A percentile compares a stretch with the other conserved stretches of the same genome.
Conservation (phyloP, 2,113 vertebrate genomes). For the Vulpes vulpes region DNA sequence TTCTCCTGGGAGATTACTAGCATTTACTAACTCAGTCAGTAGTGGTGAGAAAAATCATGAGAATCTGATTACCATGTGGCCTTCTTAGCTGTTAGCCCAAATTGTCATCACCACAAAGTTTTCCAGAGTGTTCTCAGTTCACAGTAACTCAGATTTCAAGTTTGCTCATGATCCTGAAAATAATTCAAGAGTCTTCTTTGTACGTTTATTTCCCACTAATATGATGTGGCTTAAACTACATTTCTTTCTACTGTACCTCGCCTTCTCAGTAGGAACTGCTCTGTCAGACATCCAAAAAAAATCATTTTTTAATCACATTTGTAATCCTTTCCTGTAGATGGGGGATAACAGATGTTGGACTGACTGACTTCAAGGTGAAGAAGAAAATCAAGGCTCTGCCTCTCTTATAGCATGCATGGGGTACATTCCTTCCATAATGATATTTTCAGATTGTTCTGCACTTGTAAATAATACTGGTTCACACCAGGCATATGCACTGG, state of each 20-base stretch:
- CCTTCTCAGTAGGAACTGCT: conserved; percentile 41
- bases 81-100: background rate
- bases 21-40: conserved; percentile 10
- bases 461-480: conserved; percentile 66
- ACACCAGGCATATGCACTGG: background rate
- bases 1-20: background rate
- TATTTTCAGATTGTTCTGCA: conserved; percentile 44
- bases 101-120: conserved; percentile 9
- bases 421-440: conserved; percentile 56
- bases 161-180: conserved; percentile 19
- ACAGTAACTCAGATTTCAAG: background rate
- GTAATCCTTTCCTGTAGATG: conserved; percentile 45
- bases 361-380: conserved; percentile 53
- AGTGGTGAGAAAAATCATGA: conserved; percentile 41
- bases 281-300: conserved; percentile 70
- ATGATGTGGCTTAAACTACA: background rate
- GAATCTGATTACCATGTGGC: background rate
- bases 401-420: background rate
- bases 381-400: conserved; percentile 54
- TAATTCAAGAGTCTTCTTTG: background rate
- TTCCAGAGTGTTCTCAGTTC: background rate
- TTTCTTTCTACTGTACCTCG: conserved; percentile 3
- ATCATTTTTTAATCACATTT: conserved; percentile 77
- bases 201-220: conserved; percentile 44
- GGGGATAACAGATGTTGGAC: conserved; percentile 34